A percentile compares a stretch with the other conserved stretches of the same genome.
Conservation (phyloP, 2,888 invertebrate genomes). For the Drosophila cognata region DNA sequence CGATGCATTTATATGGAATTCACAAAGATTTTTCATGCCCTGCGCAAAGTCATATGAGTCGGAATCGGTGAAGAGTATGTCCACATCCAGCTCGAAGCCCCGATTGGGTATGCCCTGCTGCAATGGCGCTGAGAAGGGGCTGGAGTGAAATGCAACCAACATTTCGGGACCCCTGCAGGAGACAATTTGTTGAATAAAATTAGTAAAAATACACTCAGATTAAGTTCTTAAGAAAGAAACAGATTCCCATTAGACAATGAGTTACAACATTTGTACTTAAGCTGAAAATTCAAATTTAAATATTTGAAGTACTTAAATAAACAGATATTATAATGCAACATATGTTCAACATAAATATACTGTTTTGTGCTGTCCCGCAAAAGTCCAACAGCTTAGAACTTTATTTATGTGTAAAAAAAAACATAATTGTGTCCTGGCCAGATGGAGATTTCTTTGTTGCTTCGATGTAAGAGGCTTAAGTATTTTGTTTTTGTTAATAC, state of each 20-base stretch:
- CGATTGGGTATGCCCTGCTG: slow-evolving; percentile 89
- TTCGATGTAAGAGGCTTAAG: background rate
- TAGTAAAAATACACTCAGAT: background rate
- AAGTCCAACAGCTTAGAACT: background rate
- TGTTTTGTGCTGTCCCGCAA: background rate
- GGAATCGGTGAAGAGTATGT: slow-evolving; percentile 94
- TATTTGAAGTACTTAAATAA: background rate
- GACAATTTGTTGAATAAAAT: slow-evolving; percentile 1
- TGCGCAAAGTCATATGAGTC: slow-evolving; percentile 93
- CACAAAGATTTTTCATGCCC: slow-evolving; percentile 86
- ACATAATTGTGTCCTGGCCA: background rate
- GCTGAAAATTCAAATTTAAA: background rate
- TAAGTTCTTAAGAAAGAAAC: background rate
- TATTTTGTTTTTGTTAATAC: background rate
- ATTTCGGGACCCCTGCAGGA: slow-evolving; percentile 90
- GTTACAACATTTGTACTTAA: background rate
- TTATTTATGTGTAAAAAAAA: background rate
- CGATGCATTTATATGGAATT: slow-evolving; percentile 92
- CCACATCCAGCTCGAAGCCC: slow-evolving; percentile 94
- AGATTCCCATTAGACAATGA: background rate
- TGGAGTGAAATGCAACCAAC: slow-evolving; percentile 95
- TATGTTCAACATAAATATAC: background rate
- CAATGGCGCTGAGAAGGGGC: slow-evolving; percentile 92
- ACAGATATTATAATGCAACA: background rate
- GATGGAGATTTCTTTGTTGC: background rate